Conservation (phyloP, 2,888 invertebrate species). For the Eupithecia subumbrata region DNA sequence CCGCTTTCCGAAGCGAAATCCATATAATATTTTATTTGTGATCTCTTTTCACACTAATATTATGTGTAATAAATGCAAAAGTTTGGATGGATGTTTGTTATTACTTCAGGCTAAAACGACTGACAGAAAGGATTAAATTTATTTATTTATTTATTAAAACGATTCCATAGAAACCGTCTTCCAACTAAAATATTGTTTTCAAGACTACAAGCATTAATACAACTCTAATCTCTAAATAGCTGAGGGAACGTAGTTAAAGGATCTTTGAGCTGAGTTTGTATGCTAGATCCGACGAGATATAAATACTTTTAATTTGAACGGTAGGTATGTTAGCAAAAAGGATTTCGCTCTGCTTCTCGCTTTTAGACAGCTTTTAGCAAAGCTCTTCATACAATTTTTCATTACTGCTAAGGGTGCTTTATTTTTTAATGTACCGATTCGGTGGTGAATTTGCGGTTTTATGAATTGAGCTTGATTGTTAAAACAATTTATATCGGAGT, state of each 20-base stretch:
- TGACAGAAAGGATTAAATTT: not conserved
- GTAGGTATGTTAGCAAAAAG: not conserved
- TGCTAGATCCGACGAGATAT: not conserved
- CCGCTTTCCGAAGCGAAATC: not conserved
- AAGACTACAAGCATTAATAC: not conserved
- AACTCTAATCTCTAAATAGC: not conserved
- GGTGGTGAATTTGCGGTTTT: not conserved
- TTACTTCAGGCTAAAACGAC: not conserved
- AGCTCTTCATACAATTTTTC: not conserved
- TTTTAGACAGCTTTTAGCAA: not conserved
- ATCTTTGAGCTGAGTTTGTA: not conserved
- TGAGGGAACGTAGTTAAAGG: too few relatives aligned
- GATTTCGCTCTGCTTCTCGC: not conserved
- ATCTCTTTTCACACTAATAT: too few relatives aligned
- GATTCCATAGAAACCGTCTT: not conserved
- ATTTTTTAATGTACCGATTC: not conserved
- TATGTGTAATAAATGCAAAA: too few relatives aligned
- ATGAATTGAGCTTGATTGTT: not conserved
- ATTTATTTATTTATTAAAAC: not conserved
- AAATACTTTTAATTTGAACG: not conserved
- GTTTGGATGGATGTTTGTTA: not conserved
- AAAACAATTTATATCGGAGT: not conserved
- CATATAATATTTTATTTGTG: not conserved
- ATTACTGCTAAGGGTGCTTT: not conserved
- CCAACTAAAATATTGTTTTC: not conserved